Conservation (phyloP, 2,797 vertebrate genomes). For the Scolopax bukidnonensis region DNA sequence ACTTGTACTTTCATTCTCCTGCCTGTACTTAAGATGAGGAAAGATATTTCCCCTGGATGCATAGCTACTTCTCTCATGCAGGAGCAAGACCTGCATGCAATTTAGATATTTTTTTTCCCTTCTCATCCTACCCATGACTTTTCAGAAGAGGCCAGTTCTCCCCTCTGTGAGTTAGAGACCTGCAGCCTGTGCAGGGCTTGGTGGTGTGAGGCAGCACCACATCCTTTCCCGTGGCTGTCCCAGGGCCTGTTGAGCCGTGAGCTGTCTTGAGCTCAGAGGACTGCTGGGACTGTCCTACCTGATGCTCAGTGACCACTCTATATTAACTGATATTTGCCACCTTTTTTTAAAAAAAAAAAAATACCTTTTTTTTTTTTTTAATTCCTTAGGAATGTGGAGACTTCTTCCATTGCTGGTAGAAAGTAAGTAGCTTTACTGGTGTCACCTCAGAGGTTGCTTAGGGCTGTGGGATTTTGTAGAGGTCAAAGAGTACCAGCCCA, state of each 20-base stretch:
- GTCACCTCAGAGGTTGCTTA: neutral
- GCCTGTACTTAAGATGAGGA: neutral
- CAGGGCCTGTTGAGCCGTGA: neutral
- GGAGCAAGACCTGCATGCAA: neutral
- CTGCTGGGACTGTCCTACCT: neutral
- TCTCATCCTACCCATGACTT: neutral
- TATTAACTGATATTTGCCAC: neutral
- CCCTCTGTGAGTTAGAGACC: neutral
- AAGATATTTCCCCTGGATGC: neutral
- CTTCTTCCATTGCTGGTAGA: neutral
- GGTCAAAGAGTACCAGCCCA: neutral
- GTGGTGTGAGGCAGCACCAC: neutral
- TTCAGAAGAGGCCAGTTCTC: neutral
- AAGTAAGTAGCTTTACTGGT: neutral
- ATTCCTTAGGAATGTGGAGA: neutral
- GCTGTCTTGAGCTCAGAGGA: neutral
- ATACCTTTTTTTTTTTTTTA: neutral
- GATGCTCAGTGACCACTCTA: neutral
- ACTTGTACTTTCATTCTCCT: neutral
- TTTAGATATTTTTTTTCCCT: neutral
- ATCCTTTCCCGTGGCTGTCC: neutral
- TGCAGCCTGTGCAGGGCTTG: neutral
- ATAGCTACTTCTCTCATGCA: neutral
- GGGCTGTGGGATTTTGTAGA: neutral
- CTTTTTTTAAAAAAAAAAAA: no score